Conservation (phyloP, 2,797 vertebrate genomes). For the Cyclopterus lumpus region DNA sequence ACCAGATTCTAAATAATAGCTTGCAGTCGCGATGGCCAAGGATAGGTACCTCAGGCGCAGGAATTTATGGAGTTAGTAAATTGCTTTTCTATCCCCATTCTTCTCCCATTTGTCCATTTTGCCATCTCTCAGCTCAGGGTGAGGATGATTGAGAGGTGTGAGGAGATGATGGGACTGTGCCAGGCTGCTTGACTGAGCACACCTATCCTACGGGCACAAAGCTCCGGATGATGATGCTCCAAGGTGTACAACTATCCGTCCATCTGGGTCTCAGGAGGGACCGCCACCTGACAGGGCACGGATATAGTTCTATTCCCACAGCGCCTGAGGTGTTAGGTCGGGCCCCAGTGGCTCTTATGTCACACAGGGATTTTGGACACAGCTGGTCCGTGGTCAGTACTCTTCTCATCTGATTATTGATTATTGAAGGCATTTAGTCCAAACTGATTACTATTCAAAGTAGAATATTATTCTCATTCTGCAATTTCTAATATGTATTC, state of each 20-base stretch:
- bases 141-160: slow-evolving; percentile 68
- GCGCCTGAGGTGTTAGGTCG: slow-evolving; percentile 45
- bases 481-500: background rate
- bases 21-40: slow-evolving; percentile 64
- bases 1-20: slow-evolving; percentile 84
- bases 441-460: background rate
- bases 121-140: slow-evolving; percentile 47
- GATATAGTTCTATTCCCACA: slow-evolving; percentile 66
- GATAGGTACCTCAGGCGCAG: slow-evolving; percentile 62
- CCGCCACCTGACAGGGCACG: slow-evolving; percentile 54
- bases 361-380: slow-evolving; percentile 44
- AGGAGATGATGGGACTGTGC: slow-evolving; percentile 55
- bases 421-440: background rate
- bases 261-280: slow-evolving; percentile 61
- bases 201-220: slow-evolving; percentile 66
- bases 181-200: slow-evolving; percentile 63
- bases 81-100: slow-evolving; percentile 80
- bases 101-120: slow-evolving; percentile 63
- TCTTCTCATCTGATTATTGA: background rate
- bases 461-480: background rate
- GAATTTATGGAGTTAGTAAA: slow-evolving; percentile 83
- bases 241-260: slow-evolving; percentile 58
- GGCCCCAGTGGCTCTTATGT: slow-evolving; percentile 45
- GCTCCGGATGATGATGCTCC: slow-evolving; percentile 55
- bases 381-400: slow-evolving; percentile 21